Base-by-base conservation (phyloP, 2,888 invertebrate genomes). In the Zaprionus bogoriensis region DNA sequence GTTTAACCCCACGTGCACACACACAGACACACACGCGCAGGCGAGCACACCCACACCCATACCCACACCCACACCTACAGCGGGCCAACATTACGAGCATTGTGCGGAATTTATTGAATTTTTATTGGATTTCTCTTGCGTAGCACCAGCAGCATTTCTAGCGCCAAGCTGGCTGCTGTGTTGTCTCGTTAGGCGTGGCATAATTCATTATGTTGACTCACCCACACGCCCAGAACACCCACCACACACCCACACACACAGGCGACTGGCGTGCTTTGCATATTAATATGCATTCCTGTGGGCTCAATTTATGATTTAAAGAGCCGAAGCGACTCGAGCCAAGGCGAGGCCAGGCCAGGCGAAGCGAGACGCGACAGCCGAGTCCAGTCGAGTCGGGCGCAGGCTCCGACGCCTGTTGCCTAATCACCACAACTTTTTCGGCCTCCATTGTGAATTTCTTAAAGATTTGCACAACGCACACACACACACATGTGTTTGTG, bases 51-150 rank as follows among this genome's bases (percentile, higher is more conserved):
- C 17, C 44, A 52, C 20, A 42, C 48, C 46, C 32, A 44, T 46
- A 7, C 48, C 25, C 20, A 55, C 42, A 46, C 28, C 47, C 38
- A 14, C n/a, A 39, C 44, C 28, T 7, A 30, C 38, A 65, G 47
- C 51, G 54, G 42, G 44, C 41, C 59, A 73, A 72, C 73, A 76
- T 77, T 77, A 57, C 77, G 77, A 77, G 68, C 67, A 60, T 70
- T 85, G 83, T 78, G 73, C 54, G 77, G 87, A 86, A 83, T 83
- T 84, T 87, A 84, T 84, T 87, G 87, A 86, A 86, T 87, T 84
- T 84, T 84, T 84, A 84, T 84, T 84, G 83, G 80, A 87, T 86
- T 87, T 83, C 65, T 77, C 54, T 58, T 64, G 65, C 60, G 48
- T 54, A 58, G 68, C 53, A 53, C 54, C 47, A 38, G 25, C 42